Evolutionary conservation across 2,888 invertebrate species (phyloP).

Genomic region (Ommatoiulus sabulosus): DNA sequence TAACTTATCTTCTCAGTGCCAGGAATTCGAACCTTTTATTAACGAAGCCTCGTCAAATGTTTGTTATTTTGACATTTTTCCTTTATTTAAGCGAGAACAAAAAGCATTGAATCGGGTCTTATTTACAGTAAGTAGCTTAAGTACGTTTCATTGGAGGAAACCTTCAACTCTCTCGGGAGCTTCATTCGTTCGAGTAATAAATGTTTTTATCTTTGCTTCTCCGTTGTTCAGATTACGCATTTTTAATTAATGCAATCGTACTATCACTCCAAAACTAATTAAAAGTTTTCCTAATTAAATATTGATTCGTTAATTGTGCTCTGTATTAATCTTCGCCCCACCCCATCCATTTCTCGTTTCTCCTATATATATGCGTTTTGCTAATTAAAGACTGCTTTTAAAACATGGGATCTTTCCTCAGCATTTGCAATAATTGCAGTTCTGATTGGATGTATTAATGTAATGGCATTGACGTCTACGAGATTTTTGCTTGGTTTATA

Average conservation of each 20-base stretch:
- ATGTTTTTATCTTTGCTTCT: background rate
- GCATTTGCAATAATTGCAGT: background rate
- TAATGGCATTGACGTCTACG: background rate
- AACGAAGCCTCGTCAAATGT: background rate
- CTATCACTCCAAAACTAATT: slow-evolving; percentile 40
- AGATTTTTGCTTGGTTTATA: background rate
- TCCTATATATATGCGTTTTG: background rate
- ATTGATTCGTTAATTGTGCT: slow-evolving; percentile 30
- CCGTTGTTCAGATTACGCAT: slow-evolving; percentile 1
- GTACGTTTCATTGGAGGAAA: background rate
- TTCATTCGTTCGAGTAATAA: background rate
- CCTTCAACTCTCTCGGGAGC: background rate
- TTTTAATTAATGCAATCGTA: slow-evolving; percentile 6
- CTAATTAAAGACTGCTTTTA: background rate
- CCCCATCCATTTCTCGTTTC: background rate
- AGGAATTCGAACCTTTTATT: background rate
- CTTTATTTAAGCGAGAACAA: background rate
- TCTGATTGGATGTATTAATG: background rate
- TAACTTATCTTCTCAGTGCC: background rate
- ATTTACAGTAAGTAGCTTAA: slow-evolving; percentile 13
- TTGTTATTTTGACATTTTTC: background rate
- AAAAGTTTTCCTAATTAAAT: slow-evolving; percentile 36
- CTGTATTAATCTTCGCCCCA: background rate
- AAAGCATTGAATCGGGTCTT: background rate
- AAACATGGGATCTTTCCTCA: background rate